These are phyloP conservation scores for Nasonia giraulti DNA, from an alignment of 1,140 invertebrate species.

Conservation along the genomic window DNA sequence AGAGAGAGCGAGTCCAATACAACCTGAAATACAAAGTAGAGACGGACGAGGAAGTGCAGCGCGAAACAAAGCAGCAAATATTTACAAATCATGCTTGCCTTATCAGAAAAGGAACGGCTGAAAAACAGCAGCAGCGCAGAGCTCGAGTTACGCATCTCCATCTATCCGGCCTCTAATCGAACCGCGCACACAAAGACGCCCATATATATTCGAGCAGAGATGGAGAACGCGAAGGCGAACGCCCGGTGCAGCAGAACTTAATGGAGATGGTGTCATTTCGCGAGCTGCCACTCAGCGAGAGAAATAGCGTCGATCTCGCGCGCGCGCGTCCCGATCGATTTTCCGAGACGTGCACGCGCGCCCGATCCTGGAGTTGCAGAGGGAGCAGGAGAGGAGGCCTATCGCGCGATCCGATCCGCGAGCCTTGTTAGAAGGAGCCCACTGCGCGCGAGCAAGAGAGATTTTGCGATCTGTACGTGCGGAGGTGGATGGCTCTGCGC, in stretches of 20 bases:
- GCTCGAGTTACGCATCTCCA: conserved; percentile 9
- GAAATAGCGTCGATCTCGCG: conserved; percentile 28
- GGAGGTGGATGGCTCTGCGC: not conserved
- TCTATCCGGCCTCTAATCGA: not conserved
- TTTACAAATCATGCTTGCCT: not conserved
- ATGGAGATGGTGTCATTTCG: conserved; percentile 42
- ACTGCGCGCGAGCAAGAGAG: too few relatives aligned
- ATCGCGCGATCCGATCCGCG: conserved; percentile 51
- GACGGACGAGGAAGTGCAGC: not conserved
- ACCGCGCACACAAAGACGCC: not conserved
- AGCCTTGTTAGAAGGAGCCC: conserved; percentile 44
- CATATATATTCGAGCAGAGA: not conserved
- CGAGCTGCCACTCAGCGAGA: conserved; percentile 11
- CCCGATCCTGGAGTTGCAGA: not conserved
- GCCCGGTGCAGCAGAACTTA: not conserved
- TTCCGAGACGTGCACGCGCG: not conserved
- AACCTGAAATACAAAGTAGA: not conserved
- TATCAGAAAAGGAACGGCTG: not conserved
- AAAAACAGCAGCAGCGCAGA: not conserved
- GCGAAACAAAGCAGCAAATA: not conserved
- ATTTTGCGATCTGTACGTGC: not conserved
- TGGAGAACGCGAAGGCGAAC: conserved; percentile 1
- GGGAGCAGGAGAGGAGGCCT: not conserved
- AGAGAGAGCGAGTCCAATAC: too few relatives aligned
- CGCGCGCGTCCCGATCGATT: conserved; percentile 2